phyloP scores from a whole-genome alignment of 2,113 vertebrate genomes.

The Myanophis thanlyinensis region DNA sequence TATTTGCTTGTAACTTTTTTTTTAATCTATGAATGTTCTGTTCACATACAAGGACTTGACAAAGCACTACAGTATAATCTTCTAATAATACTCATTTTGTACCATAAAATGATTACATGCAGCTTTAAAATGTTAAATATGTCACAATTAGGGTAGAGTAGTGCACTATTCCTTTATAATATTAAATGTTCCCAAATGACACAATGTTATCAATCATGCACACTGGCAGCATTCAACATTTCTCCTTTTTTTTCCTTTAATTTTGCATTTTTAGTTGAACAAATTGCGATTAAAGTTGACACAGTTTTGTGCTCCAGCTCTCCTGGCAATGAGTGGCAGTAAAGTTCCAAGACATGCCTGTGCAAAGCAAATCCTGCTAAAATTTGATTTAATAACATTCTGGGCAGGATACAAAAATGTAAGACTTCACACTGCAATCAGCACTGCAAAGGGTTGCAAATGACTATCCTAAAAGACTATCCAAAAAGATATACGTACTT shows the following conservation, averaged over 20 bases:
- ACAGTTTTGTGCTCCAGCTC: conserved; percentile 46
- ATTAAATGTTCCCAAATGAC: conserved; percentile 66
- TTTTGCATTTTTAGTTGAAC: conserved; percentile 67
- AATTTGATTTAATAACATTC: conserved; percentile 52
- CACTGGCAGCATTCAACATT: conserved; percentile 54
- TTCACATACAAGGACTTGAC: conserved; percentile 72
- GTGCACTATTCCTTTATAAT: conserved; percentile 70
- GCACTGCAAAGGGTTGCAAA: conserved; percentile 20
- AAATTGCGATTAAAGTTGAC: conserved; percentile 54
- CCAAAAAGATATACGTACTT: too few relatives aligned
- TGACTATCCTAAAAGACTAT: too few relatives aligned
- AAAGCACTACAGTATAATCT: conserved; percentile 65
- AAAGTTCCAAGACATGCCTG: conserved; percentile 32
- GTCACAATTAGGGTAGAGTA: conserved; percentile 60
- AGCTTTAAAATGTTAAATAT: conserved; percentile 74
- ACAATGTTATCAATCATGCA: conserved; percentile 65
- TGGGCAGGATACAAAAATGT: conserved; percentile 46
- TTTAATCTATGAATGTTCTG: conserved; percentile 54
- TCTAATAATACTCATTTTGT: conserved; percentile 70
- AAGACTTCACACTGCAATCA: conserved; percentile 39
- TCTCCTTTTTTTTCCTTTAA: conserved; percentile 67
- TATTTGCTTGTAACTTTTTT: conserved; percentile 61
- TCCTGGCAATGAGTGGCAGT: conserved; percentile 54
- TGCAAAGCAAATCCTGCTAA: conserved; percentile 54
- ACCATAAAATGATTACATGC: conserved; percentile 72